A percentile compares a stretch with the other conserved stretches of the same genome.
Conservation (phyloP, 1,140 invertebrate genomes). For the Anastatus disparis region DNA sequence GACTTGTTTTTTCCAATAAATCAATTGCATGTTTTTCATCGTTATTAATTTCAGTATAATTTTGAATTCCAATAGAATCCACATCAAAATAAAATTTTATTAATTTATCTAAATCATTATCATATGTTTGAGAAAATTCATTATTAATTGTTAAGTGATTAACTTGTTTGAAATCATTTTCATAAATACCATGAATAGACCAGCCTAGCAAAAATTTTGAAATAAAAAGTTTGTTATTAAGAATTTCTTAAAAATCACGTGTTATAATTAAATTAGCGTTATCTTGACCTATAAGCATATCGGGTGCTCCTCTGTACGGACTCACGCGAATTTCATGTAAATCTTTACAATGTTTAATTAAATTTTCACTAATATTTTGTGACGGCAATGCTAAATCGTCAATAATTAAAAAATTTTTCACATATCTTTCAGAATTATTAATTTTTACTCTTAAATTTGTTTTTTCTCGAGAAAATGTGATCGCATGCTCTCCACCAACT, state of each 20-base stretch:
- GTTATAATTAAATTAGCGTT: background rate
- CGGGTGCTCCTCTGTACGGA: background rate
- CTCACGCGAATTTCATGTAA: background rate
- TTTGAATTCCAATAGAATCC: background rate
- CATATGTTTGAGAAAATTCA: background rate
- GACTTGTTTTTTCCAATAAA: conserved; percentile 13
- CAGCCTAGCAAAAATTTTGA: conserved; percentile 5
- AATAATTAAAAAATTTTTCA: background rate
- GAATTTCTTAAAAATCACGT: background rate
- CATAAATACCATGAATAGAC: background rate
- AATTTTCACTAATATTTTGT: background rate
- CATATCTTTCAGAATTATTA: background rate
- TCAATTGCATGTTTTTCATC: background rate
- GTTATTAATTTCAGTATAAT: background rate
- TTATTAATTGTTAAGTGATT: background rate
- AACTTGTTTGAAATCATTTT: background rate
- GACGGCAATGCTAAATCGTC: no score
- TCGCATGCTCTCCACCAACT: background rate
- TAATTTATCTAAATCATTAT: background rate
- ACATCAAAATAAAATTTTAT: conserved; percentile 10
- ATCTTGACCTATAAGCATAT: background rate
- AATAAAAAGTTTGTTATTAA: background rate
- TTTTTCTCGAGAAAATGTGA: background rate
- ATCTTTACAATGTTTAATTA: background rate
- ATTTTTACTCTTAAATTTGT: background rate